Percentiles rank a stretch among this genome's conserved stretches.
Evolutionary conservation across 2,113 vertebrate species (phyloP).

Genomic region (Eleginops maclovinus): DNA sequence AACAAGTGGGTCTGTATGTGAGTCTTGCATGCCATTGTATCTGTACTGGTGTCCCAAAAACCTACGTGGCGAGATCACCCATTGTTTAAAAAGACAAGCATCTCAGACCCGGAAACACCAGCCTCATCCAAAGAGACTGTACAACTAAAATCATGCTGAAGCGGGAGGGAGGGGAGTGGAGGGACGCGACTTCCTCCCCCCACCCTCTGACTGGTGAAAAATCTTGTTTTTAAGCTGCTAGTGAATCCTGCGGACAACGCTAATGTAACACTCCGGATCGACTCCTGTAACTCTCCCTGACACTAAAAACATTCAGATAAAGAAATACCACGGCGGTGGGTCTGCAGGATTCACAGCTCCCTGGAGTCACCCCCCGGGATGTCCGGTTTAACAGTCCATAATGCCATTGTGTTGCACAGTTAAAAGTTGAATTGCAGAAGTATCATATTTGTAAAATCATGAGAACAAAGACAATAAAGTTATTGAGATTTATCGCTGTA

Average conservation of each 20-base stretch:
- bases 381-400: slow-evolving; percentile 71
- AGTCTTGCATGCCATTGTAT: slow-evolving; percentile 84
- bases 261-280: slow-evolving; percentile 1
- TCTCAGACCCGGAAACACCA: slow-evolving; percentile 64
- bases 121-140: slow-evolving; percentile 81
- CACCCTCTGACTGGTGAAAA: slow-evolving; percentile 29
- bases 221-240: slow-evolving; percentile 49
- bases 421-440: slow-evolving; percentile 79
- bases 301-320: slow-evolving; percentile 6
- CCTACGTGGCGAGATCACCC: slow-evolving; percentile 58
- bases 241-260: slow-evolving; percentile 65
- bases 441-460: slow-evolving; percentile 84
- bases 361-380: slow-evolving; percentile 56
- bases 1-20: slow-evolving; percentile 78
- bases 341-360: slow-evolving; percentile 69
- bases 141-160: slow-evolving; percentile 44
- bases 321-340: background rate
- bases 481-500: slow-evolving; percentile 69
- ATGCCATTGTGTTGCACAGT: slow-evolving; percentile 84
- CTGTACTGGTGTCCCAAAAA: slow-evolving; percentile 74
- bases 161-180: slow-evolving; percentile 24
- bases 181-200: background rate
- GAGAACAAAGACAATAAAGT: slow-evolving; percentile 82
- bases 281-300: slow-evolving; percentile 17
- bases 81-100: slow-evolving; percentile 61